These are phyloP conservation scores for Rhopalosiphum padi DNA, from an alignment of 1,140 invertebrate species.

Conservation along the genomic window DNA sequence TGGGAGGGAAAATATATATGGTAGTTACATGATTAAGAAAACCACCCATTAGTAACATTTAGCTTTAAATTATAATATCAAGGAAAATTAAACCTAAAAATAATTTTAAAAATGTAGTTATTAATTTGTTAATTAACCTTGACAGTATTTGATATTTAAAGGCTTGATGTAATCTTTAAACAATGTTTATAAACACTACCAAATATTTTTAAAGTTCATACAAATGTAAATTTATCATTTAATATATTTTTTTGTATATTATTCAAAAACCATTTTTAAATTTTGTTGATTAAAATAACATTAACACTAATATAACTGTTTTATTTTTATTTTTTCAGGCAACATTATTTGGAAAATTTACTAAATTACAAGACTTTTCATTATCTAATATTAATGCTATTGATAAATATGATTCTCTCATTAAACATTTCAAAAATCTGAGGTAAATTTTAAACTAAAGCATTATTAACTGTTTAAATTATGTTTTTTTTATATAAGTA, in stretches of 20 bases:
- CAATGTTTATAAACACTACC: neutral
- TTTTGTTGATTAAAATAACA: neutral
- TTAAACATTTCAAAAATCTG: constrained; percentile 84
- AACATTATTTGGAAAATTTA: constrained; percentile 92
- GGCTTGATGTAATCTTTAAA: neutral
- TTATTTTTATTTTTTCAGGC: constrained; percentile 70
- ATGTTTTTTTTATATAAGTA: too few species aligned
- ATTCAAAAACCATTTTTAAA: neutral
- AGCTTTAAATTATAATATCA: neutral
- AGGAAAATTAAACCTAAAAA: neutral
- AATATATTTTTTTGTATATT: neutral
- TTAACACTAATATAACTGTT: neutral
- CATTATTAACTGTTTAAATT: neutral
- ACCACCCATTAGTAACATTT: neutral
- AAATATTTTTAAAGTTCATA: neutral
- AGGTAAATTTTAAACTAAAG: constrained; percentile 66
- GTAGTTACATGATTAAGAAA: neutral
- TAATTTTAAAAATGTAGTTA: neutral
- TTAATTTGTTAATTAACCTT: neutral
- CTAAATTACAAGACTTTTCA: constrained; percentile 84
- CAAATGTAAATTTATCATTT: neutral
- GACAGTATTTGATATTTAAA: neutral
- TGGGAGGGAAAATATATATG: neutral
- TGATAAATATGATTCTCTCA: constrained; percentile 83
- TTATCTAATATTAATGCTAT: constrained; percentile 93